Evolutionary conservation across 2,113 vertebrate genomes (phyloP), one percentile per base, ranked within the genome.

Genomic region (Marmota flaviventris): DNA sequence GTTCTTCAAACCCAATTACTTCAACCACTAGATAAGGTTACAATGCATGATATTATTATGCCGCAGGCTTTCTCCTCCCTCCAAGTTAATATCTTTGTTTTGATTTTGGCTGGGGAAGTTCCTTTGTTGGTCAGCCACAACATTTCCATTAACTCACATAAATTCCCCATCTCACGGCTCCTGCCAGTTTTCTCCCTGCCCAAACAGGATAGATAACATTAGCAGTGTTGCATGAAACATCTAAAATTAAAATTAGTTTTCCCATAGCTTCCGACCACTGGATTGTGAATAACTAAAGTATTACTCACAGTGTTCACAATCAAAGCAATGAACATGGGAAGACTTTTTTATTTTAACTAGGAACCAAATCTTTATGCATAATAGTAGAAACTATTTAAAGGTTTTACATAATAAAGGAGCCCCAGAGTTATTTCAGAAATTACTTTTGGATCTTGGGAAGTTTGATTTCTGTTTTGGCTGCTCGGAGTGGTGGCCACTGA

Each of bases 1-100:
- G 89, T 96, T 88, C 91, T 91, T 86, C 25, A 94, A 95, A 97
- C 34, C 29, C n/a, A 97, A 73, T 91, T 32, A 51, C 89, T 97
- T 84, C 83, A 96, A 83, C 87, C 78, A 85, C 81, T 37, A 94
- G n/a, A 89, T 95, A 91, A 94, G 93, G 97, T 97, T 97, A 90
- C 72, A 77, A 85, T 96, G 90, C 14, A 1, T 96, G 91, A 79
- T 93, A 93, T 53, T 97, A 93, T 96, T 92, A 76, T 78, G 78
- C 77, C 63, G 29, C 70, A 61, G 34, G 86, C 93, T 61, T 93
- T 69, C 29, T 45, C 4, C 75, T 91, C 17, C 16, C 76, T 97
- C 89, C 76, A 73, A 97, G 79, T 98, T 97, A 94, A 90, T 98
- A 93, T 87, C 37, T 95, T 98, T 95, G 53, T 97, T 98, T 93